Percentiles rank a stretch among this genome's conserved stretches.
Evolutionary conservation across 2,113 vertebrate species (phyloP).

Genomic region (Calidris pugnax): DNA sequence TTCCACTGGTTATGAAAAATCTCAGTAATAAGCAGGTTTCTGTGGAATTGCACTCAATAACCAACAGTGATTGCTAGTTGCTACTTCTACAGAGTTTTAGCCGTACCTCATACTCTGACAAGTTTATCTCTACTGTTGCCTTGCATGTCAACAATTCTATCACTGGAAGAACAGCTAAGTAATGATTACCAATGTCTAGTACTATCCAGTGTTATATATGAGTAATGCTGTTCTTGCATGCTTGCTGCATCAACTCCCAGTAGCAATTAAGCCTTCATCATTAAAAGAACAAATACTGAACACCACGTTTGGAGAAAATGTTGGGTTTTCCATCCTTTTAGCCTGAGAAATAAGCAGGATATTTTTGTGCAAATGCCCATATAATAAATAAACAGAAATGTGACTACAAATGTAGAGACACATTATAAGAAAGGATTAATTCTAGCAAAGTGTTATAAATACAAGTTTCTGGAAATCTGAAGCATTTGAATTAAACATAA

Average conservation of each 20-base stretch:
- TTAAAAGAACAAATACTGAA: not conserved
- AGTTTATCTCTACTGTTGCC: not conserved
- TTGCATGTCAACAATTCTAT: not conserved
- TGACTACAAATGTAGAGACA: not conserved
- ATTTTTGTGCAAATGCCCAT: not conserved
- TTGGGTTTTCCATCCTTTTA: not conserved
- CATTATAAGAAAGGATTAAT: not conserved
- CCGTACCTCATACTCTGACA: not conserved
- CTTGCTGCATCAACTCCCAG: not conserved
- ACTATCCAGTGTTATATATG: not conserved
- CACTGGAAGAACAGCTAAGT: not conserved
- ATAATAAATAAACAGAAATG: not conserved
- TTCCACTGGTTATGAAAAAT: not conserved
- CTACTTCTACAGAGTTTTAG: not conserved
- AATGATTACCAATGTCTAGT: slow-evolving; percentile 1
- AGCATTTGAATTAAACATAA: not conserved
- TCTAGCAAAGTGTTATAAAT: not conserved
- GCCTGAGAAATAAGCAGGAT: not conserved
- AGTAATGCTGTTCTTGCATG: not conserved
- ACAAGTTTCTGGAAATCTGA: not conserved
- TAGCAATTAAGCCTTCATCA: not conserved
- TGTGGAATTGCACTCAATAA: not conserved
- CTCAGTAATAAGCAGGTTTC: not conserved
- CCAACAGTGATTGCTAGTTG: not conserved
- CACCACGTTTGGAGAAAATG: not conserved